Evolutionary conservation across 1,140 invertebrate genomes (phyloP).

Genomic region (Drosophila gunungcola): DNA sequence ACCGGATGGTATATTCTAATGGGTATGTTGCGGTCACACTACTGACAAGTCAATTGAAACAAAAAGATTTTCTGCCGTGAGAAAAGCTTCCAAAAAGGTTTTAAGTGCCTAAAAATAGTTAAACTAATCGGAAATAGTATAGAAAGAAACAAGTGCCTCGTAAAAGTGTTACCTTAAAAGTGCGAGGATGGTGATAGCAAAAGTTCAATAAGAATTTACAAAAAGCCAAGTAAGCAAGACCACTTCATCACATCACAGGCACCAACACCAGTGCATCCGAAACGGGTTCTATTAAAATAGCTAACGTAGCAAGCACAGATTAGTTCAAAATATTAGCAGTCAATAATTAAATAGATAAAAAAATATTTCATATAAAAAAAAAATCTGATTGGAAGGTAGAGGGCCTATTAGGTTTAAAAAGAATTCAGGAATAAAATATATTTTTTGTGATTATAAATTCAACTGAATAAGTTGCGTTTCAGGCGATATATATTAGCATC

Average conservation of each 20-base stretch:
- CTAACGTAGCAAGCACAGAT: slow-evolving; percentile 57
- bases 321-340: slow-evolving; percentile 10
- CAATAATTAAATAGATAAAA: neutral
- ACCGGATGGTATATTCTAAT: neutral
- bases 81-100: neutral
- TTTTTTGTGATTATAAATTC: too few relatives aligned
- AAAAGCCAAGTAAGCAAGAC: slow-evolving; percentile 38
- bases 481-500: too few relatives aligned
- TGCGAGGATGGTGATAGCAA: slow-evolving; percentile 14
- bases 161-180: slow-evolving; percentile 13
- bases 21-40: slow-evolving; percentile 13
- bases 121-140: neutral
- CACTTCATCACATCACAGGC: slow-evolving; percentile 31
- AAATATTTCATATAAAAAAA: neutral
- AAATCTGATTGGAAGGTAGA: too few relatives aligned
- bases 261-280: slow-evolving; percentile 27
- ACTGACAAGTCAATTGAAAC: neutral
- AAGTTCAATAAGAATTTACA: slow-evolving; percentile 19
- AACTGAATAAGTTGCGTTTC: too few relatives aligned
- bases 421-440: too few relatives aligned
- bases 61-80: slow-evolving; percentile 30
- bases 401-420: too few relatives aligned
- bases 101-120: slow-evolving; percentile 8
- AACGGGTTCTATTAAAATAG: slow-evolving; percentile 73
- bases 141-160: neutral